Evolutionary conservation across 2,113 vertebrate genomes (phyloP).

Genomic region (Brevimyrus niger): DNA sequence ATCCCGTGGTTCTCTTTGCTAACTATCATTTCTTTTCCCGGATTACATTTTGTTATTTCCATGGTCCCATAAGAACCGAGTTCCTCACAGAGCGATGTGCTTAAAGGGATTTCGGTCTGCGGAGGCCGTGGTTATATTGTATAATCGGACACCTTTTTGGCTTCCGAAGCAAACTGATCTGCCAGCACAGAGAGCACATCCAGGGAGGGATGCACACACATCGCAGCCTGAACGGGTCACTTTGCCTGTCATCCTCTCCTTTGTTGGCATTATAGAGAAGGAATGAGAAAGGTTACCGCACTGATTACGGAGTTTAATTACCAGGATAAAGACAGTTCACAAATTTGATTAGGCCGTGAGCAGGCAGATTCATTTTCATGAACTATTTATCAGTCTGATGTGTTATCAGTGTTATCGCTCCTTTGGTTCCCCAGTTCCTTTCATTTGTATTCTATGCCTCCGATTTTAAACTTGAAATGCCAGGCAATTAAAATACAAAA

Average conservation of each 20-base stretch:
- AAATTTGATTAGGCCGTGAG: conserved; percentile 14
- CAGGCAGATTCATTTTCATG: conserved; percentile 14
- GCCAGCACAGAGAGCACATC: neutral
- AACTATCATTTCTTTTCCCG: neutral
- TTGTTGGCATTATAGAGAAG: neutral
- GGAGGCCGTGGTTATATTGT: neutral
- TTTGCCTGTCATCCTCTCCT: neutral
- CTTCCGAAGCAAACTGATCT: neutral
- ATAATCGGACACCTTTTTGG: neutral
- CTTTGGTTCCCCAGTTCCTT: neutral
- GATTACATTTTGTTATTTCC: neutral
- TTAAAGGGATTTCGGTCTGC: neutral
- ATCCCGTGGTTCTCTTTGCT: neutral
- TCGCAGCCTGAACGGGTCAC: neutral
- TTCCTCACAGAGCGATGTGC: neutral
- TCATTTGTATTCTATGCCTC: conserved; percentile 6
- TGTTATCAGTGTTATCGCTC: neutral
- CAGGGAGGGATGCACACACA: neutral
- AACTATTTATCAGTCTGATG: neutral
- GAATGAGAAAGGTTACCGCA: conserved; percentile 1
- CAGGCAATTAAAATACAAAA: conserved; percentile 6
- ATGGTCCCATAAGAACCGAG: neutral
- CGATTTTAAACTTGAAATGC: neutral
- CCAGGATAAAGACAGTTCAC: conserved; percentile 11
- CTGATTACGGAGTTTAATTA: conserved; percentile 17